Evolutionary conservation across 2,888 invertebrate species (phyloP).

Genomic region (Apodemia mormo): DNA sequence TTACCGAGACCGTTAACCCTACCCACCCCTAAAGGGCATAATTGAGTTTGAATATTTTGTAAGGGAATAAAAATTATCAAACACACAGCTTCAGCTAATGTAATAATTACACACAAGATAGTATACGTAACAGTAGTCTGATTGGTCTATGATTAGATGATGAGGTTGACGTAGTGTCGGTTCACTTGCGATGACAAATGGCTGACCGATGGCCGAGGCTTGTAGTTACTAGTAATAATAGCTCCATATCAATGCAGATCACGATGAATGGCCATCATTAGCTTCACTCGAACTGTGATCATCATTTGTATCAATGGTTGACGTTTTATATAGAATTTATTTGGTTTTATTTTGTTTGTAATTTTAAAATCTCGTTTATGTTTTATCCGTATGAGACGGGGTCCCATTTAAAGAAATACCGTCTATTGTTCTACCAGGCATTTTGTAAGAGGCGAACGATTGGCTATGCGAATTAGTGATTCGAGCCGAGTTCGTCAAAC

Average conservation of each 20-base stretch:
- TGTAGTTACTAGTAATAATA: conserved; percentile 46
- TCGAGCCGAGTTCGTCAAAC: conserved; percentile 36
- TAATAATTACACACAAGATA: background rate
- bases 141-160: conserved; percentile 17
- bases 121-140: background rate
- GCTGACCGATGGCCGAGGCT: conserved; percentile 36
- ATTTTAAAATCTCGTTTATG: too few species aligned
- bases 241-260: conserved; percentile 67
- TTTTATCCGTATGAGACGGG: too few species aligned
- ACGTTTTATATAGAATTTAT: background rate
- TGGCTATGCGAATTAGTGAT: too few species aligned
- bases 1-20: too few species aligned
- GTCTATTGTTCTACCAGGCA: too few species aligned
- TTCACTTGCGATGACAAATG: conserved; percentile 8
- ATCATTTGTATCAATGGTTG: conserved; percentile 52
- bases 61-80: too few species aligned
- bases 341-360: too few species aligned
- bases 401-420: too few species aligned
- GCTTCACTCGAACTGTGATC: conserved; percentile 52
- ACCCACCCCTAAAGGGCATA: too few species aligned
- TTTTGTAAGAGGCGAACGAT: too few species aligned
- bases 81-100: too few species aligned
- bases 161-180: conserved; percentile 7
- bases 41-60: too few species aligned
- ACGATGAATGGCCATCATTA: conserved; percentile 75